A percentile compares a stretch with the other conserved stretches of the same genome.
phyloP scores from a whole-genome alignment of 2,797 vertebrate genomes.

The Moxostoma hubbsi region DNA sequence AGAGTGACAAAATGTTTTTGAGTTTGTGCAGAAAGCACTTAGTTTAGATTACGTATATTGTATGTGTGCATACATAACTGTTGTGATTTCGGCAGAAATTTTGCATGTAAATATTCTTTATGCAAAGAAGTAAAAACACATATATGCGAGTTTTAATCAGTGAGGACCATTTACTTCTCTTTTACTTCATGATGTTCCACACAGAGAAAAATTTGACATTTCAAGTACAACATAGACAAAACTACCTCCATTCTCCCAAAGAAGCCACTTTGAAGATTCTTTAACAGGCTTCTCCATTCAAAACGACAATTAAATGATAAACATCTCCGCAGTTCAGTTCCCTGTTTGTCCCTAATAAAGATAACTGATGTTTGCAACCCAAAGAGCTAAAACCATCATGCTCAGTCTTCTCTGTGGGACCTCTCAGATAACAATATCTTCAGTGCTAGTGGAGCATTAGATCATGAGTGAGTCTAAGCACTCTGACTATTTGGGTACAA shows the following conservation, averaged over 20 bases:
- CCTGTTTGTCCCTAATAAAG: constrained; percentile 54
- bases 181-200: background rate
- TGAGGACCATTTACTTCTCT: background rate
- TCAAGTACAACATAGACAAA: constrained; percentile 4
- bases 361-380: constrained; percentile 59
- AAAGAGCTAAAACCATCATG: constrained; percentile 56
- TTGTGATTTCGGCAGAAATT: no score
- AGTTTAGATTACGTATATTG: no score
- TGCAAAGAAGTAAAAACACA: no score
- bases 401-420: constrained; percentile 47
- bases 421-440: constrained; percentile 59
- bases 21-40: no score
- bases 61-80: no score
- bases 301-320: constrained; percentile 57
- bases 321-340: constrained; percentile 51
- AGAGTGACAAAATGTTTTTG: no score
- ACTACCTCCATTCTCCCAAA: constrained; percentile 18
- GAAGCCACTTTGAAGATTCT: constrained; percentile 26
- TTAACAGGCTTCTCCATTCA: constrained; percentile 26
- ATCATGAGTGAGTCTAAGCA: constrained; percentile 56
- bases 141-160: no score
- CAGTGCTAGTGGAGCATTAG: constrained; percentile 47
- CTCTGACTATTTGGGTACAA: constrained; percentile 54
- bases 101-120: no score
- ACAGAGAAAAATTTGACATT: background rate